Percentiles rank a stretch among this genome's conserved stretches.
Evolutionary conservation across 2,113 vertebrate genomes (phyloP).

Genomic region (Lanius ludovicianus): DNA sequence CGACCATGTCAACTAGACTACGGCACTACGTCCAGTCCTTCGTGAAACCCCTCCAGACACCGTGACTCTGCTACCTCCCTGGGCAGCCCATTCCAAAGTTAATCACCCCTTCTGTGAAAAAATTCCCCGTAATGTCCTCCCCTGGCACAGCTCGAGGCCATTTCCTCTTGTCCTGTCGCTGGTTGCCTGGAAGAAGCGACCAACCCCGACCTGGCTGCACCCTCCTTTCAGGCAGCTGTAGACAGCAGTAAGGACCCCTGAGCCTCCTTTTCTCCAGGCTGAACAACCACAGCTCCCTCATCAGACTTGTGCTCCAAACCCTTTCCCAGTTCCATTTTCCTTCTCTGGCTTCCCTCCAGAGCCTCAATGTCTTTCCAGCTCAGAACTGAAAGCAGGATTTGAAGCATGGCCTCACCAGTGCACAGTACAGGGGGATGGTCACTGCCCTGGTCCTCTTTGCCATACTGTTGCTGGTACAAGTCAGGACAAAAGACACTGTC

Average conservation of each 20-base stretch:
- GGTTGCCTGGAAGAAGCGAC: neutral
- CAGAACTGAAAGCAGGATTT: neutral
- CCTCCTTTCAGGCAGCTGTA: accelerated
- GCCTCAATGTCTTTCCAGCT: neutral
- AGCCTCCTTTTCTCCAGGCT: neutral
- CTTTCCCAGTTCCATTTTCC: neutral
- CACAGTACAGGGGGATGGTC: no score
- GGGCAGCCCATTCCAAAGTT: neutral
- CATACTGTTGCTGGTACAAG: neutral
- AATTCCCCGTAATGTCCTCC: neutral
- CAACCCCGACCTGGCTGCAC: accelerated
- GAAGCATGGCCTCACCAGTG: neutral
- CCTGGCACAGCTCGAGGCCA: no score
- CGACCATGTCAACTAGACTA: no score
- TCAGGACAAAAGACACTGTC: neutral
- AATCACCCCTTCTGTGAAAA: neutral
- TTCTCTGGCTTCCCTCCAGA: neutral
- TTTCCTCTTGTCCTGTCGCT: neutral
- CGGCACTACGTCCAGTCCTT: neutral
- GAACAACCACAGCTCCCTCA: accelerated
- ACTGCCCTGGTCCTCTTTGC: neutral
- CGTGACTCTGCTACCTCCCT: neutral
- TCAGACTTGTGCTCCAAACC: neutral
- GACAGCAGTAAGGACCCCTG: accelerated
- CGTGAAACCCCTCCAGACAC: neutral